Evolutionary conservation across 2,113 vertebrate genomes (phyloP), one percentile per base, ranked within the genome.

Genomic region (Dipodomys ordii): DNA sequence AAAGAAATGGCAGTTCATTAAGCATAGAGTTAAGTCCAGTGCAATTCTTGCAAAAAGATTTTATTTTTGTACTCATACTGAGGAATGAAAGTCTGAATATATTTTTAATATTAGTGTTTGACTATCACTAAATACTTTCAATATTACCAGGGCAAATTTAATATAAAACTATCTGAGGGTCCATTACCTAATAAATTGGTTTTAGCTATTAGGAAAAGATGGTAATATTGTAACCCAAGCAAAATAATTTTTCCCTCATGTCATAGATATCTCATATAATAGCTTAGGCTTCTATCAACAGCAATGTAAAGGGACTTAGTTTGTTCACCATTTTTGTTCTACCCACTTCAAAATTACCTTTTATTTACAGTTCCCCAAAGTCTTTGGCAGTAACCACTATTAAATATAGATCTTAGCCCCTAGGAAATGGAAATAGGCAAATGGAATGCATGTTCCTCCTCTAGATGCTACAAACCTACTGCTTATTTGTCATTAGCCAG

Each of bases 1-100:
- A 94, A 83, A 73, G 35, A 53, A 93, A 88, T n/a, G 39, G 76
- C 27, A 64, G 5, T 25, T 79, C 1, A 88, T 82, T 7, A n/a
- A 89, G 60, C 18, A 71, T 22, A 87, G 11, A 20, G 72, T 65
- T 91, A 57, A 87, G 77, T 85, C 95, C n/a, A 90, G 78, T 80
- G 71, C 12, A 83, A 22, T 39, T 95, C 20, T 76, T 86, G 27
- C 6, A 78, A 49, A 69, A 79, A 79, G 13, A 60, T 57, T 7
- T 76, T 76, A 78, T 81, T 86, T 60, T 16, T 35, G 83, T 7
- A 39, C 39, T 39, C 39, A 6, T 6, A 39, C 39, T 39, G 7
- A 68, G 1, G 3, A 90, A 57, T 32, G 35, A 77, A 77, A 69
- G 3, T 27, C 2, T 73, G 16, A 0, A 11, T 53, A 1, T 88